Conservation (phyloP, 92 coral and sea anemone genomes). For the Parazoanthus atlanticus region DNA sequence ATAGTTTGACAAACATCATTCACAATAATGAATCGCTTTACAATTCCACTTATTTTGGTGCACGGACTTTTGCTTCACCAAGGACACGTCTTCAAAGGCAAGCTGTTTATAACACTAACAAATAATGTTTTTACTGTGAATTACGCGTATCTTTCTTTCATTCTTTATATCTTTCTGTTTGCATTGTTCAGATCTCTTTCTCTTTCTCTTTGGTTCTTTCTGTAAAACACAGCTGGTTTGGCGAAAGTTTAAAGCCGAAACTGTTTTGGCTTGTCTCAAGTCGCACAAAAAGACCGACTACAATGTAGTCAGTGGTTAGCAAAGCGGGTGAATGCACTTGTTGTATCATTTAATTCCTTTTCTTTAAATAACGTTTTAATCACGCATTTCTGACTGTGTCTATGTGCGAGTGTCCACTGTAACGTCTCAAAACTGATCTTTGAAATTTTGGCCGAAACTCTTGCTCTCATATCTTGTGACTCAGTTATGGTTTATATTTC, state of each 20-base stretch:
- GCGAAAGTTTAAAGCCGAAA: neutral
- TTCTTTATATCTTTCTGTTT: neutral
- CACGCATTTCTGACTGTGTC: too few species aligned
- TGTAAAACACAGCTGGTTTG: neutral
- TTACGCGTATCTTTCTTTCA: neutral
- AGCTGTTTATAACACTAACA: neutral
- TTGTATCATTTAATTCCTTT: neutral
- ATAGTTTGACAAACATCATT: neutral
- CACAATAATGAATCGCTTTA: slow-evolving; percentile 32
- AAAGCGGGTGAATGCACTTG: neutral
- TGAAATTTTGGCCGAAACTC: neutral
- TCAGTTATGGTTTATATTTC: neutral
- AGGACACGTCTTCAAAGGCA: slow-evolving; percentile 42
- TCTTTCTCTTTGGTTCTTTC: neutral
- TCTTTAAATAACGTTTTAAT: too few species aligned
- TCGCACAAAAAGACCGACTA: neutral
- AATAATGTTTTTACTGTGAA: neutral
- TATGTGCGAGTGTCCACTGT: neutral
- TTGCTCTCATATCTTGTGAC: neutral
- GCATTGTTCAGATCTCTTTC: neutral
- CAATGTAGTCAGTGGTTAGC: neutral
- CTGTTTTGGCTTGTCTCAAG: neutral
- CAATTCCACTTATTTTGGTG: slow-evolving; percentile 13
- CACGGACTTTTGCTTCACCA: slow-evolving; percentile 23
- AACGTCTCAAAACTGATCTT: neutral